These are phyloP conservation scores for Sarcophaga caerulescens DNA, from an alignment of 2,888 invertebrate genomes.

Conservation along the genomic window DNA sequence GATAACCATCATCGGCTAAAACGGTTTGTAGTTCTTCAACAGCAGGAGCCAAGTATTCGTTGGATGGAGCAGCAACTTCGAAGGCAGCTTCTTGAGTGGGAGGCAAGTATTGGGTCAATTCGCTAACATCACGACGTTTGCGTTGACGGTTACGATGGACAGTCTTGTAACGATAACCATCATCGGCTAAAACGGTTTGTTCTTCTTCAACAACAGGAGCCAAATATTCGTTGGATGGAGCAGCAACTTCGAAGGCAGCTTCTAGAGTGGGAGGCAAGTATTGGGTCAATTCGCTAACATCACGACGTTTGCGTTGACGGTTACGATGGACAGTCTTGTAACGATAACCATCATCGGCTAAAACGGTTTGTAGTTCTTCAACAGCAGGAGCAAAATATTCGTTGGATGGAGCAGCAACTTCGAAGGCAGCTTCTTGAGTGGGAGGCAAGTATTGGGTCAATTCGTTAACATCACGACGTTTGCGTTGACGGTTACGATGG, in stretches of 20 bases:
- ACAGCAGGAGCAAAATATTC: constrained; percentile 55
- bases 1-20: constrained; percentile 66
- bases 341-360: constrained; percentile 67
- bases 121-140: constrained; percentile 55
- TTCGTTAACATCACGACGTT: constrained; percentile 57
- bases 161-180: constrained; percentile 71
- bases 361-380: constrained; percentile 42
- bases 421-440: constrained; percentile 44
- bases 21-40: constrained; percentile 51
- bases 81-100: constrained; percentile 39
- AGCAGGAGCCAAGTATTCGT: constrained; percentile 60
- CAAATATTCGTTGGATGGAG: constrained; percentile 49
- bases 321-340: constrained; percentile 70
- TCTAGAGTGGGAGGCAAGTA: constrained; percentile 73
- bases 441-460: constrained; percentile 57
- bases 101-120: constrained; percentile 43
- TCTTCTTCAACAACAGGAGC: constrained; percentile 39
- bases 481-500: constrained; percentile 45
- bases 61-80: constrained; percentile 44
- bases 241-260: neutral
- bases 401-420: constrained; percentile 50
- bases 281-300: constrained; percentile 72
- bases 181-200: constrained; percentile 53
- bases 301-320: constrained; percentile 71
- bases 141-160: constrained; percentile 61